Percentiles rank a stretch among this genome's conserved stretches.
Evolutionary conservation across 2,888 invertebrate species (phyloP).

Genomic region (Euphydryas editha): DNA sequence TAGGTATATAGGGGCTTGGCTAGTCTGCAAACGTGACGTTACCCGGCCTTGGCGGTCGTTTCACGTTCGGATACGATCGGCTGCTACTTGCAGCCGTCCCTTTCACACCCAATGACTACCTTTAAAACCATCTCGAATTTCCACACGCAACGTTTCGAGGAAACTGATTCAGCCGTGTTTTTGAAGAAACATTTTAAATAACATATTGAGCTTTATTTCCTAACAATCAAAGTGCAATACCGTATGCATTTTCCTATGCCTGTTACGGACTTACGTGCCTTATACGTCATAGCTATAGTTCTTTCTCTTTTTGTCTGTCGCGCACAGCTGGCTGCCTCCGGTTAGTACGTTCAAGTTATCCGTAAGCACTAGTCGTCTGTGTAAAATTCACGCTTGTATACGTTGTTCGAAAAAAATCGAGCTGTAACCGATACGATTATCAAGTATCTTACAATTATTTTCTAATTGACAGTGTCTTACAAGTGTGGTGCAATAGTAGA

Average conservation of each 20-base stretch:
- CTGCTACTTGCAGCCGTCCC: constrained; percentile 59
- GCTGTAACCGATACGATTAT: constrained; percentile 54
- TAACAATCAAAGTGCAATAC: constrained; percentile 51
- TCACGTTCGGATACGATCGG: constrained; percentile 64
- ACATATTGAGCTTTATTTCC: constrained; percentile 58
- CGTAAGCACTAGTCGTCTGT: constrained; percentile 64
- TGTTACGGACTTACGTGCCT: constrained; percentile 56
- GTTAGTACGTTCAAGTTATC: constrained; percentile 76
- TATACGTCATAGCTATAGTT: constrained; percentile 66
- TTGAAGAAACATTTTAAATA: constrained; percentile 34
- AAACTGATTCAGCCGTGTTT: constrained; percentile 74
- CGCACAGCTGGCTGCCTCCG: constrained; percentile 75
- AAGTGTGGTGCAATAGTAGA: constrained; percentile 21
- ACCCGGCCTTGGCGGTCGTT: constrained; percentile 78
- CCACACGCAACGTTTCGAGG: constrained; percentile 69
- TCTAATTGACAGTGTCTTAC: constrained; percentile 29
- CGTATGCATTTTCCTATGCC: constrained; percentile 40
- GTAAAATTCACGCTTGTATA: constrained; percentile 53
- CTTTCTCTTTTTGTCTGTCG: constrained; percentile 78
- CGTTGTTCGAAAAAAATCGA: constrained; percentile 66
- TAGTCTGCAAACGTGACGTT: constrained; percentile 77
- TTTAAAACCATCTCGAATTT: constrained; percentile 71
- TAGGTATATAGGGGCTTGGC: constrained; percentile 62
- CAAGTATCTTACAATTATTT: constrained; percentile 20
- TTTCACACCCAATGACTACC: constrained; percentile 70